Percentiles rank a stretch among this genome's conserved stretches.
phyloP scores from a whole-genome alignment of 2,888 invertebrate genomes.

The Melolontha melolontha region DNA sequence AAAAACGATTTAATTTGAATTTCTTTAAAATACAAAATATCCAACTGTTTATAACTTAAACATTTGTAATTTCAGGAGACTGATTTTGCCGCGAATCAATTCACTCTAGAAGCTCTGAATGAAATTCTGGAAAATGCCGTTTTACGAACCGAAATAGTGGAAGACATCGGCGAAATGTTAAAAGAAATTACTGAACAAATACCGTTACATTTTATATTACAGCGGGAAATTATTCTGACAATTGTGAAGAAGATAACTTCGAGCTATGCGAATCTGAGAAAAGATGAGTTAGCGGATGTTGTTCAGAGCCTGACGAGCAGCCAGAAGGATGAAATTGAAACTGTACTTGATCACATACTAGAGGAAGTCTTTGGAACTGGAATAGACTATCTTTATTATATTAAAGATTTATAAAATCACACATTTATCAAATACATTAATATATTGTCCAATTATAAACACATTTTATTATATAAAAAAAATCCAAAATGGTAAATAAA shows the following conservation, averaged over 20 bases:
- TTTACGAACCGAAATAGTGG: constrained; percentile 47
- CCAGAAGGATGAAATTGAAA: constrained; percentile 51
- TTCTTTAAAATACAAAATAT: too few relatives aligned
- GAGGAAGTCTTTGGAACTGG: constrained; percentile 58
- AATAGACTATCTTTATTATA: constrained; percentile 59
- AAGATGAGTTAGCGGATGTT: constrained; percentile 48
- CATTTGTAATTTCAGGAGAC: constrained; percentile 48
- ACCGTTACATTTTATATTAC: constrained; percentile 46
- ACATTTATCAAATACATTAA: constrained; percentile 17
- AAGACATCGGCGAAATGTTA: constrained; percentile 54
- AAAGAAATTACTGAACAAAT: constrained; percentile 53
- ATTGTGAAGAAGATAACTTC: constrained; percentile 46
- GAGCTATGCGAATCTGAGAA: constrained; percentile 46
- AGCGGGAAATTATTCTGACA: constrained; percentile 47
- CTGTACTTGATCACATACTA: constrained; percentile 55
- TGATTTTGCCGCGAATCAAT: constrained; percentile 51
- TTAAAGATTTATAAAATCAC: constrained; percentile 47
- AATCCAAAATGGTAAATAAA: constrained; percentile 28
- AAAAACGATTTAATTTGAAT: too few relatives aligned
- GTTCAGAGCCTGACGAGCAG: constrained; percentile 35
- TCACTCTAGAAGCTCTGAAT: constrained; percentile 53
- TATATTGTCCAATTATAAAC: background rate
- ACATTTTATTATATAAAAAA: constrained; percentile 28
- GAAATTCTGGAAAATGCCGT: constrained; percentile 55
- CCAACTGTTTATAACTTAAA: too few relatives aligned